Conservation (phyloP, 2,113 vertebrate species). For the Cacatua alba region DNA sequence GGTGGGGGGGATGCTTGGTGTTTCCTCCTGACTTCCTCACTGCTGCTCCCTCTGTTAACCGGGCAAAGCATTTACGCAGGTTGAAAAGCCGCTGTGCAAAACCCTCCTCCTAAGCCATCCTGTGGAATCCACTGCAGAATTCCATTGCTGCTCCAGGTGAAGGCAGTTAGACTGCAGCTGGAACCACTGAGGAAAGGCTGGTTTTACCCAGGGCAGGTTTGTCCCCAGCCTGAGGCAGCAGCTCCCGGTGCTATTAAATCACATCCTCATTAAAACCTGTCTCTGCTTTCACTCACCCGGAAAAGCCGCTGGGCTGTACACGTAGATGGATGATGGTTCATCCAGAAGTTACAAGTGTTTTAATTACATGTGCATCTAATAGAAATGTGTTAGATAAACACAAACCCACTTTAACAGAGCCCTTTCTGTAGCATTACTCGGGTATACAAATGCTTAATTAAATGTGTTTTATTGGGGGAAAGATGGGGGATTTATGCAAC, state of each 20-base stretch:
- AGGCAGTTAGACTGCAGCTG: not conserved
- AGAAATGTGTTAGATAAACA: not conserved
- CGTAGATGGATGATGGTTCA: not conserved
- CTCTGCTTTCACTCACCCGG: not conserved
- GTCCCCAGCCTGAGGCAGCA: not conserved
- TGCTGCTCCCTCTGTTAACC: not conserved
- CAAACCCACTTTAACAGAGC: not conserved
- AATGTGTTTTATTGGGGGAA: not conserved
- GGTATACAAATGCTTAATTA: not conserved
- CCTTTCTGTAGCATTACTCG: not conserved
- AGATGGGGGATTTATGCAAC: not conserved
- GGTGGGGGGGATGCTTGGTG: not conserved
- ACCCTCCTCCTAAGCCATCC: not conserved
- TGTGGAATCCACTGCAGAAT: not conserved
- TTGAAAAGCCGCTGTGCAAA: not conserved
- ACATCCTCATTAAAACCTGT: not conserved
- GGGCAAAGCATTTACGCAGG: not conserved
- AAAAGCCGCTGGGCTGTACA: rapidly evolving
- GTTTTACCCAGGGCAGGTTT: not conserved
- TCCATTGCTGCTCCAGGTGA: not conserved
- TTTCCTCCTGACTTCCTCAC: not conserved
- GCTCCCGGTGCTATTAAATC: not conserved
- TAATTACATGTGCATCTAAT: not conserved
- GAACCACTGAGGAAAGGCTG: not conserved
- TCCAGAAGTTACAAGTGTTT: not conserved